Base-by-base conservation (phyloP, 30 jellyfish, hydroid and myxozoan genomes). In the Cassiopea andromeda region DNA sequence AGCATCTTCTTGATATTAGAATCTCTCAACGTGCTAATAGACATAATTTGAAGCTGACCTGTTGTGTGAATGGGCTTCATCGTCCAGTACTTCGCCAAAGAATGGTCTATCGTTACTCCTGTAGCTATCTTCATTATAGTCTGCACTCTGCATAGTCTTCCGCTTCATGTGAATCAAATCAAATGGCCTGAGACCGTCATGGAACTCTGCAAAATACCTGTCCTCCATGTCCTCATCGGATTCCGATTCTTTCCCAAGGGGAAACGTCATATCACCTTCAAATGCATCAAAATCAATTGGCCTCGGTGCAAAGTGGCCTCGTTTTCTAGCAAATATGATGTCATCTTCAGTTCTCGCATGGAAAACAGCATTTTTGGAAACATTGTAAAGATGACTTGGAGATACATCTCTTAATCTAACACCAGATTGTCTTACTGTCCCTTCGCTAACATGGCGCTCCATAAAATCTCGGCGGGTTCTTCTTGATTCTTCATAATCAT, bases 31-130 rank as follows among this genome's bases (percentile, higher is more conserved):
- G 2, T 75, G 46, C 83, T 1, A 75, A 75, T 44, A 75, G 61
- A 75, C 83, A 58, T 38, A 75, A 43, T 18, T 49, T 60, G 74
- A 77, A 8, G 74, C 86, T 77, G 86, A 77, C 86, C 86, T 77
- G 74, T 2, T 50, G 43, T n/a, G 49, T 75, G 17, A 15, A 49
- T 77, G 70, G 14, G 43, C 74, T 8, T 77, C 86, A 9, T 19
- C 54, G 54, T 49, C 54, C 57, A 77, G 38, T 54, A 77, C 13
- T 44, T 77, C 86, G 46, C 86, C 86, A 48, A 77, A 77, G 60
- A 77, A 77, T 19, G 75, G 86, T 17, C 86, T 54, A 1, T 77
- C 74, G 3, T 27, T 50, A 13, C 48, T 8, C 79, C 57, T 4
- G 45, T 67, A 44, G 45, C 16, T 16, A 38, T 43, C 54, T n/a